Base-by-base conservation (phyloP, 1,140 invertebrate species). In the Cotesia vestalis region DNA sequence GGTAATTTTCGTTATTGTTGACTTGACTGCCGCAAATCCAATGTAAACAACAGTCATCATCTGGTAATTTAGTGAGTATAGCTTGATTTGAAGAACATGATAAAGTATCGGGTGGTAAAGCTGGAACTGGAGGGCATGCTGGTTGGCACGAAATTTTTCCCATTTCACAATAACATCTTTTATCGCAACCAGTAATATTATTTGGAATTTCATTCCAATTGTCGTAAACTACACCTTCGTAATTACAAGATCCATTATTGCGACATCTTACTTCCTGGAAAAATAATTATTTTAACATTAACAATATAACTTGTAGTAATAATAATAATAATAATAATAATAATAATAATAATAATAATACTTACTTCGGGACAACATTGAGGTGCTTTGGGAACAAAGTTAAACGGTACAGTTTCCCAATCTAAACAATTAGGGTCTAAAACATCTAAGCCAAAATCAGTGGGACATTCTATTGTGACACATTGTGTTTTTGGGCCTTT, bases 161-260 rank as follows among this genome's bases (percentile, higher is more conserved):
- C 81, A 92, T 92, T 80, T 95, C 93, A 78, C 95, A 97, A 82
- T 91, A 94, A 84, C 95, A 97, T 77, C 91, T 88, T 72, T 94
- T 90, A 66, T 95, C 93, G 80, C 95, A 97, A 61, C 94, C 94
- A 62, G 90, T 90, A 17, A 93, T 77, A 84, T 93, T 88, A 81
- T 85, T 78, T 12, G 89, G 89, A 66, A 90, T 79, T 74, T 81
- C 78, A 62, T 85, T 87, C 87, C 87, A 89, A 74, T 90, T 89
- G 36, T 88, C 83, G 79, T 89, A 94, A 75, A 84, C 85, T 55
- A 90, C 83, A 57, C 90, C 92, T 73, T 92, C 89, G 75, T 93
- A 94, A 40, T 86, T 80, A 78, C 93, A 95, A 0, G 93, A 94
- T 4, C 93, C 93, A 82, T 94, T 94, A 80, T 92, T 92, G 70